A percentile compares a stretch with the other conserved stretches of the same genome.
phyloP scores from a whole-genome alignment of 35 echinoderm and acorn worm species.

The Stichopus chloronotus region DNA sequence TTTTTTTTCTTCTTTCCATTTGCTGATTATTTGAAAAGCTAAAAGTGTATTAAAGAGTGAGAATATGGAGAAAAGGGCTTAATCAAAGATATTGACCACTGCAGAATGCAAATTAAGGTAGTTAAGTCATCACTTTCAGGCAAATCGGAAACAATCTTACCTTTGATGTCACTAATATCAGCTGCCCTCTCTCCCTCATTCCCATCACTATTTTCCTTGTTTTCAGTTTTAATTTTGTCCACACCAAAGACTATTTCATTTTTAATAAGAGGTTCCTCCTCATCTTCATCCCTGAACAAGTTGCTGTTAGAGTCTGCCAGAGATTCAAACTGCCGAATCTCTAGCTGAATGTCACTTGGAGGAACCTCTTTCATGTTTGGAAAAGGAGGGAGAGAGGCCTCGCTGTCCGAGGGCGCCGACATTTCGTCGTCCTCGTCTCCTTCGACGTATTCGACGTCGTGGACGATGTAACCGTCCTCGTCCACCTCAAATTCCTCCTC shows the following conservation, averaged over 20 bases:
- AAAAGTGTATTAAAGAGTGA: too few species aligned
- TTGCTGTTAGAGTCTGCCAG: background rate
- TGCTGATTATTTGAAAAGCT: too few species aligned
- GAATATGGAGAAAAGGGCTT: too few species aligned
- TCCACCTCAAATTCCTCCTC: background rate
- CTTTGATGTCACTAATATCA: background rate
- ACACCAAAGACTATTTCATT: background rate
- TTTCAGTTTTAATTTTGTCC: background rate
- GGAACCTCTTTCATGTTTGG: conserved; percentile 23
- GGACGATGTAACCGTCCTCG: conserved; percentile 29
- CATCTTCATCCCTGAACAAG: background rate
- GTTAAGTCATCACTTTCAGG: too few species aligned
- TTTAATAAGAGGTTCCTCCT: conserved; percentile 23
- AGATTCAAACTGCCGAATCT: conserved; percentile 17
- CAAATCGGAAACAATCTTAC: too few species aligned
- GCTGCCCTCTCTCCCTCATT: background rate
- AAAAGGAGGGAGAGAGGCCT: conserved; percentile 5
- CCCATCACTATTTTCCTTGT: background rate
- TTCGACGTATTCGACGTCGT: conserved; percentile 17
- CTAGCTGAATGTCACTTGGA: conserved; percentile 1
- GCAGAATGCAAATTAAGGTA: too few species aligned
- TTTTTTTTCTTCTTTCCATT: too few species aligned
- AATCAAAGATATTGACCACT: too few species aligned
- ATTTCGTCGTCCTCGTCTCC: background rate
- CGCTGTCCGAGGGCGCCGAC: background rate